Base-by-base conservation (phyloP, 2,888 invertebrate species). In the Drosophila borealis region DNA sequence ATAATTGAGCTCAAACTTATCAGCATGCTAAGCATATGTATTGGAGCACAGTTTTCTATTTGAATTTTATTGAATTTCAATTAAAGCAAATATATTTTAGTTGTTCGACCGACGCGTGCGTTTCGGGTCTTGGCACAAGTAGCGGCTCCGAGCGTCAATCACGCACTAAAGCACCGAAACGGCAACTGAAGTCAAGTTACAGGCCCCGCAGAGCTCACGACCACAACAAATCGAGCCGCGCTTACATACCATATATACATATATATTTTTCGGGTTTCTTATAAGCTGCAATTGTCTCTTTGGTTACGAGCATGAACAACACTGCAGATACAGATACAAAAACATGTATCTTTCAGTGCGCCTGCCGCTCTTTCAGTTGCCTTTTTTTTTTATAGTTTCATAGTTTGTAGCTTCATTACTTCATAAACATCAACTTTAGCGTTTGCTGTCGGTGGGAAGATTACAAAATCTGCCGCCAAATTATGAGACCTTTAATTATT, bases 151-250 rank as follows among this genome's bases (percentile, higher is more conserved):
- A 85, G 85, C 74, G 61, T 74, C 85, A 68, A 85, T 77, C 89
- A 89, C 88, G 89, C 85, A 85, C 85, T 85, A 74, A 85, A 70
- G 70, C 39, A 8, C 53, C 50, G 56, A 72, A 60, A 48, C 50
- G 50, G 44, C 64, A 67, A 67, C 57, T 76, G 60, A 53, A 74
- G 46, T 11, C 46, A 54, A 57, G 56, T 56, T 72, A 25, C 71
- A 60, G 71, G 68, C 82, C 55, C 63, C 66, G 29, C 65, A 61
- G 65, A 29, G 50, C 60, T 39, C 51, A 50, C 70, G 46, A 76
- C 44, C 46, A 65, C 53, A 64, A 34, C 19, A 51, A 61, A 54
- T 56, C 55, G 56, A 36, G 46, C 37, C 8, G 39, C 29, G 51
- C 25, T 57, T 25, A 37, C 36, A 29, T 1, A 14, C 29, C 2